These are phyloP conservation scores for Notodonta dromedarius DNA, from an alignment of 2,888 invertebrate genomes.

Conservation along the genomic window DNA sequence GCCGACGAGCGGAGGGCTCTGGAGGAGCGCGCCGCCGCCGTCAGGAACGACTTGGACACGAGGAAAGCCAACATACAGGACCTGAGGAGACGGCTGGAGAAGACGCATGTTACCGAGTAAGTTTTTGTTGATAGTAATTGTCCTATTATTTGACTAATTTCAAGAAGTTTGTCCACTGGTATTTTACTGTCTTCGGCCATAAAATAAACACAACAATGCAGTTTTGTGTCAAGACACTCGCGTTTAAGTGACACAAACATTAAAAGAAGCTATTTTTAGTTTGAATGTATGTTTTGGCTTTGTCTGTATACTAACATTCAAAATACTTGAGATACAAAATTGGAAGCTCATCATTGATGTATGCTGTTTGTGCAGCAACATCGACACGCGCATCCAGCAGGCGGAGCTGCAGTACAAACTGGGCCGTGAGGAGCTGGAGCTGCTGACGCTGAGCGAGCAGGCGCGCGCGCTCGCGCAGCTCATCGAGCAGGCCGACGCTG, in stretches of 20 bases:
- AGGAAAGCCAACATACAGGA: slow-evolving; percentile 92
- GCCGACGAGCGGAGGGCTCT: slow-evolving; percentile 81
- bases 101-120: slow-evolving; percentile 95
- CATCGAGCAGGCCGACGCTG: slow-evolving; percentile 87
- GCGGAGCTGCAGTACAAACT: slow-evolving; percentile 95
- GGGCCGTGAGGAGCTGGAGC: slow-evolving; percentile 94
- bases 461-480: slow-evolving; percentile 90
- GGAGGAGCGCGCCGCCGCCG: slow-evolving; percentile 78
- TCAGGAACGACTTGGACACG: slow-evolving; percentile 89
- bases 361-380: slow-evolving; percentile 87
- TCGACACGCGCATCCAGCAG: slow-evolving; percentile 94
- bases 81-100: slow-evolving; percentile 90
- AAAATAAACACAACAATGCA: no score
- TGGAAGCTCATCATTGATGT: no score
- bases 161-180: no score
- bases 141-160: no score
- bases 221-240: no score
- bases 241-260: no score
- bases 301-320: not conserved
- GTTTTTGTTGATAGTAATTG: slow-evolving; percentile 41
- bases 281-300: no score
- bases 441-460: slow-evolving; percentile 93
- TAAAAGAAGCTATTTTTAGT: no score
- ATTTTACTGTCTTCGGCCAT: no score
- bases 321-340: not conserved